phyloP scores from a whole-genome alignment of 2,797 vertebrate species.

The Huso huso region DNA sequence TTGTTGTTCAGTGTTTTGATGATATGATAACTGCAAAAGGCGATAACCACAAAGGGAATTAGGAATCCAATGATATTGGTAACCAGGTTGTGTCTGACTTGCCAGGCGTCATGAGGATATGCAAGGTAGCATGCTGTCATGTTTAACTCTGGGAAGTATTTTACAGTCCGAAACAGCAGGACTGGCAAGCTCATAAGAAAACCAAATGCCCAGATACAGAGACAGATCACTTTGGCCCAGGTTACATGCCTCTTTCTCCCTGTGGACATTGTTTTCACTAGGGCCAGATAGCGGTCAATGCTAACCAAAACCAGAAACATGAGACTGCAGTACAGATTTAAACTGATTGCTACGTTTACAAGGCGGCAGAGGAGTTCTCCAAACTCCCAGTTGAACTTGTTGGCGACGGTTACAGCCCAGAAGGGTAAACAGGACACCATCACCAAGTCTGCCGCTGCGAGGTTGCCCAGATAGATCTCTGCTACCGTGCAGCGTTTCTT shows the following conservation, averaged over 20 bases:
- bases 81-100: constrained; percentile 57
- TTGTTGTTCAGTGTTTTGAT: constrained; percentile 52
- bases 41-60: constrained; percentile 59
- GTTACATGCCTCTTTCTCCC: constrained; percentile 51
- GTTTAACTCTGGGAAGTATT: constrained; percentile 31
- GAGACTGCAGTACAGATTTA: constrained; percentile 77
- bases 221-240: constrained; percentile 64
- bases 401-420: constrained; percentile 69
- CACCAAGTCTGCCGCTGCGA: constrained; percentile 72
- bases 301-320: constrained; percentile 77
- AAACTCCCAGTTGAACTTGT: constrained; percentile 70
- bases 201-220: constrained; percentile 60
- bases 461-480: constrained; percentile 79
- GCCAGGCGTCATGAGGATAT: constrained; percentile 61
- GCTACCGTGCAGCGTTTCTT: constrained; percentile 65
- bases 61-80: constrained; percentile 67
- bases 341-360: constrained; percentile 51
- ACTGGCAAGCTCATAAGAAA: constrained; percentile 65
- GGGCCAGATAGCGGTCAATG: constrained; percentile 74
- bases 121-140: constrained; percentile 51
- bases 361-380: constrained; percentile 68
- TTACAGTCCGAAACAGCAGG: constrained; percentile 59
- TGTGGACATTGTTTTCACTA: constrained; percentile 70
- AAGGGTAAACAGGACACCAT: constrained; percentile 72
- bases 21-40: constrained; percentile 65